phyloP scores from a whole-genome alignment of 2,888 invertebrate species.

The Yponomeuta evonymella region DNA sequence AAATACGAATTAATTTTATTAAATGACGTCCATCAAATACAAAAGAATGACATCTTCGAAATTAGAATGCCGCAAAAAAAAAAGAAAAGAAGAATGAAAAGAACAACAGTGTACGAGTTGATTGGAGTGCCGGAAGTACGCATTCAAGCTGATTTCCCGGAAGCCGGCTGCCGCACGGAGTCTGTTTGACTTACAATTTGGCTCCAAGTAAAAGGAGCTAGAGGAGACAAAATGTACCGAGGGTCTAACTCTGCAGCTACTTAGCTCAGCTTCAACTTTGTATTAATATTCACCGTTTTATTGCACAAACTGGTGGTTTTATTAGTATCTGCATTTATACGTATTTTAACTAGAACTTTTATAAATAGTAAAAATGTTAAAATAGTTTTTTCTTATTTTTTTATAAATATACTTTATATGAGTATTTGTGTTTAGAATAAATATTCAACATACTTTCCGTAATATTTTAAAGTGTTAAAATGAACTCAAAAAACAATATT shows the following conservation, averaged over 20 bases:
- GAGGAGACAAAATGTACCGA: not conserved
- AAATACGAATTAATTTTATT: too few relatives aligned
- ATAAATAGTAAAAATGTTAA: too few relatives aligned
- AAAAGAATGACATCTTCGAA: not conserved
- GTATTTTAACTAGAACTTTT: too few relatives aligned
- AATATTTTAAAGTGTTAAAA: too few relatives aligned
- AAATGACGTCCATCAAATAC: not conserved
- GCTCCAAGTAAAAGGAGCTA: not conserved
- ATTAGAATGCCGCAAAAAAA: not conserved
- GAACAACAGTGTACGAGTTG: not conserved
- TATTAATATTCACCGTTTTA: too few relatives aligned
- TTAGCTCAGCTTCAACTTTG: not conserved
- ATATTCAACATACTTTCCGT: too few relatives aligned
- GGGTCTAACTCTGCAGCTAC: not conserved
- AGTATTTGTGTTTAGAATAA: too few relatives aligned
- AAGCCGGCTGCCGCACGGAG: not conserved
- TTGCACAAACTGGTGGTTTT: too few relatives aligned
- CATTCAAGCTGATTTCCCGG: constrained; percentile 1
- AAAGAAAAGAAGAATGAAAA: not conserved
- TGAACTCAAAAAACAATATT: too few relatives aligned
- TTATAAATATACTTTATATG: too few relatives aligned
- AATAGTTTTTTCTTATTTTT: too few relatives aligned
- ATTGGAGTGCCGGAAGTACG: not conserved
- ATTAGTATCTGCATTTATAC: too few relatives aligned
- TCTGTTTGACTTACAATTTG: constrained; percentile 3